phyloP scores from a whole-genome alignment of 1,140 invertebrate genomes.

The Bombus ignitus region DNA sequence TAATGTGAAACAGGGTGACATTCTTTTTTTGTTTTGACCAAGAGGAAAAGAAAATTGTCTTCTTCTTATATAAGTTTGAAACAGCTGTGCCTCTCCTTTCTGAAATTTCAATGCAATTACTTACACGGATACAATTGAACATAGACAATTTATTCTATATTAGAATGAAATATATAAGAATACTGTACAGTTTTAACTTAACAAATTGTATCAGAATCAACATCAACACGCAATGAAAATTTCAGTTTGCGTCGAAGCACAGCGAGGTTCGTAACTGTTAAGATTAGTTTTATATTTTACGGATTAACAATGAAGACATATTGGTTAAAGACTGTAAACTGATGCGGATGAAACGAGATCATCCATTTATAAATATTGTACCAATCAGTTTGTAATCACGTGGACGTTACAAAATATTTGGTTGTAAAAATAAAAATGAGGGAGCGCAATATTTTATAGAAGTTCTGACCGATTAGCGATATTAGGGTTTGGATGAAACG shows the following conservation, averaged over 20 bases:
- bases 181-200: slow-evolving; percentile 69
- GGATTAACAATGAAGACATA: slow-evolving; percentile 42
- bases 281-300: slow-evolving; percentile 60
- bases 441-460: slow-evolving; percentile 30
- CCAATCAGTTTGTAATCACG: slow-evolving; percentile 39
- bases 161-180: slow-evolving; percentile 67
- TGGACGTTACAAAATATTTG: slow-evolving; percentile 32
- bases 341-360: slow-evolving; percentile 25
- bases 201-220: slow-evolving; percentile 57
- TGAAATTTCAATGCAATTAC: slow-evolving; percentile 56
- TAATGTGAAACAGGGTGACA: slow-evolving; percentile 77
- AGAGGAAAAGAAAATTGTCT: slow-evolving; percentile 53
- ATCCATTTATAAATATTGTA: slow-evolving; percentile 48
- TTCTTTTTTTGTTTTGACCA: slow-evolving; percentile 52
- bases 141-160: slow-evolving; percentile 74
- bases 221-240: slow-evolving; percentile 43
- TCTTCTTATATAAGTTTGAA: slow-evolving; percentile 54
- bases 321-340: slow-evolving; percentile 64
- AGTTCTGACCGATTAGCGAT: slow-evolving; percentile 36
- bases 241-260: slow-evolving; percentile 57
- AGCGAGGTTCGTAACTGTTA: slow-evolving; percentile 47
- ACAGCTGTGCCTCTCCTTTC: slow-evolving; percentile 55
- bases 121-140: slow-evolving; percentile 63
- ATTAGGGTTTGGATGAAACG: slow-evolving; percentile 9
- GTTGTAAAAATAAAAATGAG: slow-evolving; percentile 9